Conservation (phyloP, 2,888 invertebrate genomes). For the Melinopterus prodromus region DNA sequence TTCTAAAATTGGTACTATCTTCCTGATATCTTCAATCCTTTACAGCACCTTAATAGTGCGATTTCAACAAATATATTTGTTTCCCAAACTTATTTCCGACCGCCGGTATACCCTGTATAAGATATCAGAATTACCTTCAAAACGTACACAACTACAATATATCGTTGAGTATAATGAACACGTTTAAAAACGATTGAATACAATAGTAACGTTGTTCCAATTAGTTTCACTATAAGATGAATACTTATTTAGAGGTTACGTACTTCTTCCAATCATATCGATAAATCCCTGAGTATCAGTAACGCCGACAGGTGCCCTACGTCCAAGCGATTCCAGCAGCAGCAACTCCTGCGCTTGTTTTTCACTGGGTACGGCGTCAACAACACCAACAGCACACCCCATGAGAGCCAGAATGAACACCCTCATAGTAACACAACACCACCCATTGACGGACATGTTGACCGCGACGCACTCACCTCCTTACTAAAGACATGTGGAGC, state of each 20-base stretch:
- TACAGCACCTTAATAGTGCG: too few relatives aligned
- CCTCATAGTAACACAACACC: conserved; percentile 36
- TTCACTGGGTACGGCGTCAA: conserved; percentile 62
- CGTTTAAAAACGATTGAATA: background rate
- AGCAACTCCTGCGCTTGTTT: conserved; percentile 80
- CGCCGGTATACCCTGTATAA: too few relatives aligned
- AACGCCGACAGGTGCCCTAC: conserved; percentile 67
- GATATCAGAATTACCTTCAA: too few relatives aligned
- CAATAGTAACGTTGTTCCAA: background rate
- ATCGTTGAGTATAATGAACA: too few relatives aligned
- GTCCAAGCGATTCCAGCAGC: conserved; percentile 75
- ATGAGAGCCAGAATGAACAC: conserved; percentile 42
- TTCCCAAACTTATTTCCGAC: too few relatives aligned
- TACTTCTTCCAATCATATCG: conserved; percentile 87
- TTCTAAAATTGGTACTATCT: too few relatives aligned
- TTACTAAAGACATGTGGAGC: conserved; percentile 53
- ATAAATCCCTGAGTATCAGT: conserved; percentile 74
- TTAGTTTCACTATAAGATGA: background rate
- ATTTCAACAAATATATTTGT: too few relatives aligned
- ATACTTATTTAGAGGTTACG: conserved; percentile 50
- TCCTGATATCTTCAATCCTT: too few relatives aligned
- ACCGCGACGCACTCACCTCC: conserved; percentile 51
- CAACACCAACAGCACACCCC: conserved; percentile 41
- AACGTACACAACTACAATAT: too few relatives aligned
- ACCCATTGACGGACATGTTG: conserved; percentile 49